Base-by-base conservation (phyloP, 2,888 invertebrate genomes). In the Pedicia rivosa region DNA sequence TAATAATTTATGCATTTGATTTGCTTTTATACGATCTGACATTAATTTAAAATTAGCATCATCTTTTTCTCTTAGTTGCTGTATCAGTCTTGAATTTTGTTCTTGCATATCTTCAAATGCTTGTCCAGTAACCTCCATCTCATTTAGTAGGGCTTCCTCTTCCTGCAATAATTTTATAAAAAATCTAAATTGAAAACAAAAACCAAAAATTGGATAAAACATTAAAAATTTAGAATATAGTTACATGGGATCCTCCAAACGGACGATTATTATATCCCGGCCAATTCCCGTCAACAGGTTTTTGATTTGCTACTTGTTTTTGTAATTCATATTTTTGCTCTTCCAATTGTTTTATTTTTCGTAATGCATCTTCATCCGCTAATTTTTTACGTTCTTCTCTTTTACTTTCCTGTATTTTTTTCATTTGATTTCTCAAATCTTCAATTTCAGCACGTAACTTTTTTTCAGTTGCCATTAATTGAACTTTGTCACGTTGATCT, bases 21-120 rank as follows among this genome's bases (percentile, higher is more conserved):
- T 94, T 4, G 91, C 83, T 57, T 92, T 91, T 42, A 94, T 92
- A 37, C 92, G 63, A 59, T 97, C 97, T 0, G 92, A 90, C 94
- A 98, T 95, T 5, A 97, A 71, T 61, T 97, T 95, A 59, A 98
- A 94, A 62, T 98, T 97, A 4, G 95, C 94, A 55, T 97, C 97
- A 52, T 94, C 92, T 51, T 97, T 95, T 59, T 97, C 95, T 3
- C 92, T 67, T 40, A 98, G 63, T 58, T 97, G 95, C 49, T 95
- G 92, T 36, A 97, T 82, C 14, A 97, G 70, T 25, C 94, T 67
- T 0, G 90, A 88, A 62, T 95, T 95, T 64, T 95, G 95, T 52
- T 97, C 95, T 64, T 97, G 95, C 92, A 95, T 94, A 53, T 98
- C 97, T 57, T 98, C 97, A 55, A 94, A 94, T 2, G 97, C 97